Base-by-base conservation (phyloP, 2,797 vertebrate genomes). In the Odontamblyopus lacepedii region DNA sequence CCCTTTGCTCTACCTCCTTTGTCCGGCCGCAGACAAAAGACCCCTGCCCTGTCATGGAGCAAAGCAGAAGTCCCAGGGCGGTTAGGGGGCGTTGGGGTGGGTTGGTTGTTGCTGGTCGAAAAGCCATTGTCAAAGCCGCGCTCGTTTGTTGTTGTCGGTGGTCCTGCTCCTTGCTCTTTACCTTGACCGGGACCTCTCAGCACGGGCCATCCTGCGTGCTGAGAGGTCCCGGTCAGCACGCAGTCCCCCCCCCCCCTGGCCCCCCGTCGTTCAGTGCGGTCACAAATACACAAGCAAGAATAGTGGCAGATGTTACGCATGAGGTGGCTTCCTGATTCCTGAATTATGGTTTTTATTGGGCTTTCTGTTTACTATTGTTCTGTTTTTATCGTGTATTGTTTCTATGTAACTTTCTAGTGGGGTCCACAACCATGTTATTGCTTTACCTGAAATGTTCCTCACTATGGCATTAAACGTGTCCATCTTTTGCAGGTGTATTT, bases 51-150 rank as follows among this genome's bases (percentile, higher is more conserved):
- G 85, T 88, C 85, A 87, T 71, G 82, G 82, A 85, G 76, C 67
- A 81, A 82, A 89, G 86, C 84, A 87, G 84, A 89, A 83, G 85
- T 88, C 84, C 74, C 51, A 59, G 72, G 67, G 79, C 63, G 78
- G 91, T 15, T 26, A 68, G 69, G 63, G 72, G 48, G 60, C 65
- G 26, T 12, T n/a, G 50, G 53, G 51, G 76, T 82, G 80, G 74
- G 6, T 38, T 0, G 80, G 89, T 92, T 92, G 92, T 93, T 94
- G 85, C 83, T 27, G 88, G 91, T 92, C 78, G 73, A 80, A 74
- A 89, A 77, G 87, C 90, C 93, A 92, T 95, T 95, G 94, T 95
- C 93, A 94, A 93, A 95, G 94, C 93, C 90, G 91, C 29, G 84
- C 89, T 82, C 88, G 84, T 87, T 91, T 91, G 92, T 95, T 96